Base-by-base conservation (phyloP, 2,888 invertebrate genomes). In the Steinernema scapterisci region DNA sequence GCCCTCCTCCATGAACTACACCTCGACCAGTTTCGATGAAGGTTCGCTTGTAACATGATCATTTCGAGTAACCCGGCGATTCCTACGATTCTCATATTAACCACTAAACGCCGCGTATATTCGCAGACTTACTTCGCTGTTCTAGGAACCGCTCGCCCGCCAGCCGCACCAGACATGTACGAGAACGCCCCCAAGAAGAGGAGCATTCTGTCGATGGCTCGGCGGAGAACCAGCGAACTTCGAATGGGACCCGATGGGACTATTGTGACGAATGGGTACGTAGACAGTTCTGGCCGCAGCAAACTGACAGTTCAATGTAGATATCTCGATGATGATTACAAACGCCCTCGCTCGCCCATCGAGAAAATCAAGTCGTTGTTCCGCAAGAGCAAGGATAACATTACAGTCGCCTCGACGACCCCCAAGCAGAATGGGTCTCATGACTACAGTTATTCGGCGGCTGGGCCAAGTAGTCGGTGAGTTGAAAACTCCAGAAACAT, bases 351-450 rank as follows among this genome's bases (percentile, higher is more conserved):
- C 21, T 85, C 86, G 0, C 87, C 87, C 16, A 83, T 87, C 74
- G 87, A 87, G 70, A 82, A 85, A 48, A 84, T 87, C 74, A 87
- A 87, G 77, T 82, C 81, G 21, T 73, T 86, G 46, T 86, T 86
- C 78, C 71, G 84, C 25, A 79, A 78, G 73, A 71, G 48, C 16
- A 76, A 76, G 70, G 76, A 76, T 71, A 76, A 73, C 54, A 63
- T 74, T 38, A 76, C 46, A 1, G 56, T 54, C 25, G 70, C 75
- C 5, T 11, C 16, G 6, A 27, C 27, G 78, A 79, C 19, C 38
- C 75, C n/a, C 27, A 77, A 45, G 52, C 72, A 71, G 21, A 63
- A 73, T 38, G 63, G 63, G 7, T 31, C 1, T n/a, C 63, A 63
- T 16, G 63, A 63, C 31, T 63, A 63, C 63, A 27, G 63, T 16